Percentiles rank a stretch among this genome's conserved stretches.
These are phyloP conservation scores for Beaufortia kweichowensis DNA, from an alignment of 2,113 vertebrate genomes.

Conservation along the genomic window DNA sequence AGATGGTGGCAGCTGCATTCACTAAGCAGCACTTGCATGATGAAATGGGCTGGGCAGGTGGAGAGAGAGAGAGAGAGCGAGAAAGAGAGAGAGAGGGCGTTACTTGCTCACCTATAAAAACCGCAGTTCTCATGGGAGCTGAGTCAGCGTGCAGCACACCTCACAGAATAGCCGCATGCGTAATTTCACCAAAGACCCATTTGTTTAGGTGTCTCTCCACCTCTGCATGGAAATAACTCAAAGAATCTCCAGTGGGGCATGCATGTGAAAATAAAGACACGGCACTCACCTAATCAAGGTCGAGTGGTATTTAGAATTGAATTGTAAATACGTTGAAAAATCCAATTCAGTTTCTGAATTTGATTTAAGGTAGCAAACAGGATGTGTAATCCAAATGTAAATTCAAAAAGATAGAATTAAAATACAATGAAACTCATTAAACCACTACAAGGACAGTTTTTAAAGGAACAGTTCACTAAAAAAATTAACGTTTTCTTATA, in stretches of 20 bases:
- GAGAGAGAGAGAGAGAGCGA: not conserved
- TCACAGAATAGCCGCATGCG: conserved; percentile 21
- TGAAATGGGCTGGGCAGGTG: conserved; percentile 19
- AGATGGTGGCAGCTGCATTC: conserved; percentile 27
- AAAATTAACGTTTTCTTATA: too few species aligned
- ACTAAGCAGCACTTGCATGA: not conserved
- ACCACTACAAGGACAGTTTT: too few species aligned
- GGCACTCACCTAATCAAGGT: not conserved
- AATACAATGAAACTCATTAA: not conserved
- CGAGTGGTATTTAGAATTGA: not conserved
- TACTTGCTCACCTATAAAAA: conserved; percentile 29
- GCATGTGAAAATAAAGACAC: not conserved
- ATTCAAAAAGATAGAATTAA: not conserved
- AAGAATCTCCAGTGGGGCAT: not conserved
- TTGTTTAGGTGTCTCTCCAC: conserved; percentile 41
- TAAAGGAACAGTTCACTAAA: too few species aligned
- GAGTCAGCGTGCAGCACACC: conserved; percentile 60
- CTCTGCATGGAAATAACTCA: conserved; percentile 34
- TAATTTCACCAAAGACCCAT: conserved; percentile 58
- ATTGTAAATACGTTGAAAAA: not conserved
- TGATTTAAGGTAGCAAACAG: not conserved
- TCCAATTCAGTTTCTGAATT: not conserved
- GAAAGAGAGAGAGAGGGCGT: not conserved
- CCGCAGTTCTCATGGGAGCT: conserved; percentile 54
- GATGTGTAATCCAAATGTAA: not conserved